Evolutionary conservation across 37 sponge, comb jelly and placozoan genomes (phyloP), one percentile per base, ranked within the genome.

Genomic region (Halisarca cf. caerulea): DNA sequence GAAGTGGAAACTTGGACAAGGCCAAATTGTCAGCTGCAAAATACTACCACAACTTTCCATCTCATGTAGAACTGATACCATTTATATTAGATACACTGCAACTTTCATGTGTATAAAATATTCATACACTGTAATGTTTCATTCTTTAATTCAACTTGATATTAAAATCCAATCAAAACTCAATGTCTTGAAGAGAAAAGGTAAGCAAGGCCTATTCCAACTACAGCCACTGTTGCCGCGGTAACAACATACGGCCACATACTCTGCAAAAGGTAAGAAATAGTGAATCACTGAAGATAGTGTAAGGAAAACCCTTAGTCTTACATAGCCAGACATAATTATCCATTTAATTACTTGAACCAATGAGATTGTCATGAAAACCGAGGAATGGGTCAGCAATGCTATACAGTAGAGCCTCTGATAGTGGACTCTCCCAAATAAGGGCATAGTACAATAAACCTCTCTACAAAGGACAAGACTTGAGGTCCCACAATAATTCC

Each of bases 1-100:
- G 41, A 24, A 40, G 45, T 43, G 77, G 77, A 3, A 37, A 41
- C 1, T 20, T 74, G 77, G 24, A 24, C n/a, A 2, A 74, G 24
- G 77, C 77, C 24, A 37, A 41, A 25, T 1, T 74, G 44, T 74
- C 77, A n/a, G 77, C 77, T 21, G 42, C 77, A 20, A 74, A 74
- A 38, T 74, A 43, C 44, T 43, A 24, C n/a, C 77, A 74, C 45
- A 40, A n/a, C 45, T 40, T 40, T 40, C 77, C 77, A 3, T 37
- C 24, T 18, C n/a, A 74, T 44, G 11, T 47, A 47, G 51, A 47
- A 47, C 11, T 47, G 11, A 47, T 47, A 6, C 51, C 51, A 47
- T 47, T 47, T 47, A 47, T 47, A 47, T 11, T 47, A 47, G 51
- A 47, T 47, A 47, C 51, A 47, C 51, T 47, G 6, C 51, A 47